Evolutionary conservation across 64 coral and sea anemone genomes (phyloP).

Genomic region (Astreopora myriophthalma): DNA sequence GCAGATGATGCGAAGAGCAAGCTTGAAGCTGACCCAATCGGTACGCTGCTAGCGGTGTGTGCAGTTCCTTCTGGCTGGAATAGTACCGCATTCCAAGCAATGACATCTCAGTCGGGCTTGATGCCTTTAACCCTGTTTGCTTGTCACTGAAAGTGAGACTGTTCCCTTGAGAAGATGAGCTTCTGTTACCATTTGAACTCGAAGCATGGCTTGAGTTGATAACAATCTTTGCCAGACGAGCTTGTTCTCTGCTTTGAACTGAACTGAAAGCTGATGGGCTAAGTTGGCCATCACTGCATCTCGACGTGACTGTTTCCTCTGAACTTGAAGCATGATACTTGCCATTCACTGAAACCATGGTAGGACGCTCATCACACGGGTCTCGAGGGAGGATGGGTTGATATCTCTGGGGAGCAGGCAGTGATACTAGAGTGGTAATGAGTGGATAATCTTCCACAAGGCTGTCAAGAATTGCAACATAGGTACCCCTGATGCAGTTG

Average conservation of each 20-base stretch:
- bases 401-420: conserved; percentile 7
- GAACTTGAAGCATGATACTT: conserved; percentile 18
- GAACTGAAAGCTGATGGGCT: not conserved
- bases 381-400: conserved; percentile 33
- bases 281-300: not conserved
- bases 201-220: not conserved
- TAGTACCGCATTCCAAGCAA: conserved; percentile 10
- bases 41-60: conserved; percentile 3
- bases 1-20: not conserved
- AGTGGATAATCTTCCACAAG: conserved; percentile 28
- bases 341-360: conserved; percentile 32
- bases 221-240: conserved; percentile 4
- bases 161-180: not conserved
- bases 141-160: not conserved
- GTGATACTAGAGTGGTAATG: conserved; percentile 8
- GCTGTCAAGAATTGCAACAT: conserved; percentile 49
- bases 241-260: not conserved
- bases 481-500: conserved; percentile 71
- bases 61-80: not conserved
- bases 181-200: not conserved
- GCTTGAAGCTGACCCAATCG: conserved; percentile 35
- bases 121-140: not conserved
- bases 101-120: not conserved
- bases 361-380: conserved; percentile 24
- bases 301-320: not conserved